Base-by-base conservation (phyloP, 1,140 invertebrate genomes). In the Oncopodura yosiiana region DNA sequence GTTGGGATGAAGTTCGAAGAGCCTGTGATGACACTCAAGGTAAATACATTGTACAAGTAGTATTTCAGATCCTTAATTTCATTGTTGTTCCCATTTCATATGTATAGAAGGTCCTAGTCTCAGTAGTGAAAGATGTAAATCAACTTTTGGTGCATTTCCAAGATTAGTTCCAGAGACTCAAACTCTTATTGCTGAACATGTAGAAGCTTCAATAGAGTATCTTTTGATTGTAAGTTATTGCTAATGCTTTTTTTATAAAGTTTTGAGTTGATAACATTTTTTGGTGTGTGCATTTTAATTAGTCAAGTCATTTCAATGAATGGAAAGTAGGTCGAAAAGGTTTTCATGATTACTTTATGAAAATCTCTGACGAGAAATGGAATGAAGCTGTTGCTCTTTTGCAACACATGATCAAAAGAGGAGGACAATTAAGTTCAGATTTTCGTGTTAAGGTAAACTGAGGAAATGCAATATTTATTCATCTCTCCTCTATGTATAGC, bases 251-350 rank as follows among this genome's bases (percentile, higher is more conserved):
- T 18, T n/a, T 3, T 30, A 16, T 5, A 18, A 29, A 6, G 30
- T 23, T 8, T 45, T 14, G 11, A 37, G 9, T 39, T 11, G 14
- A 27, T 14, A 6, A 50, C 26, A 19, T 27, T 18, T 52, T n/a
- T 3, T 54, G 19, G 23, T 27, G 3, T n/a, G 24, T 48, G 8
- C 14, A 3, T 29, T 30, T 18, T 36, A 44, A 52, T 62, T 64
- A 71, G 70, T 78, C 84, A 8, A 79, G 81, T 2, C 78, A 84
- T 68, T 89, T 85, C 69, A 81, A 80, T 43, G 86, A 83, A 63
- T 87, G 82, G 67, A 77, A 83, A 64, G 78, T 78, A 42, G 82
- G 86, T 69, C 74, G 86, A 34, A 74, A 75, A 27, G 86, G 86
- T 11, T 88, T 90, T 69, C 77, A 78, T 59, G 80, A 78, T 65